Conservation (phyloP, 2,888 invertebrate genomes). For the Glaucopsyche alexis region DNA sequence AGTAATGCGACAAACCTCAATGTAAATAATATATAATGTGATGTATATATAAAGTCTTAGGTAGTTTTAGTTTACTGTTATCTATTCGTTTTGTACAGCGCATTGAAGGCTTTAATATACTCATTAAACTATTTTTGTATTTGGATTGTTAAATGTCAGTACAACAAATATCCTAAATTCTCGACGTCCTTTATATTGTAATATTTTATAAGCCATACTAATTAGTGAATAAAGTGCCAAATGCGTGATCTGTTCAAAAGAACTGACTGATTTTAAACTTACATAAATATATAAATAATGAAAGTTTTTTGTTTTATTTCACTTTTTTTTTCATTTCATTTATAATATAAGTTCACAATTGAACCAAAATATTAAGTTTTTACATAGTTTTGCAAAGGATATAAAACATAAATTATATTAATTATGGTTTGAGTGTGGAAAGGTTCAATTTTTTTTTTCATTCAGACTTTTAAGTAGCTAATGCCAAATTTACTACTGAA, state of each 20-base stretch:
- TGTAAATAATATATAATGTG: conserved; percentile 46
- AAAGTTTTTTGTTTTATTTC: conserved; percentile 37
- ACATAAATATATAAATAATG: conserved; percentile 53
- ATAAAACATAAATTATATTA: too few relatives aligned
- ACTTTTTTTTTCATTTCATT: neutral
- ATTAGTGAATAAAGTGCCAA: conserved; percentile 76
- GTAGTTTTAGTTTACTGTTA: conserved; percentile 34
- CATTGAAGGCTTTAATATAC: conserved; percentile 34
- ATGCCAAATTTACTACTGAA: too few relatives aligned
- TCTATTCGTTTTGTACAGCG: conserved; percentile 38
- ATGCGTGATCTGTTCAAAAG: conserved; percentile 73
- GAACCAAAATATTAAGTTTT: too few relatives aligned
- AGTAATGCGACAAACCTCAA: conserved; percentile 46
- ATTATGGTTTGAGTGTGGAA: too few relatives aligned
- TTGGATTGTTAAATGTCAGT: conserved; percentile 17
- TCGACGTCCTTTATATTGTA: neutral
- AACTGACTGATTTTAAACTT: conserved; percentile 69
- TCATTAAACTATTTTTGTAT: conserved; percentile 32
- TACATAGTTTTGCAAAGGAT: too few relatives aligned
- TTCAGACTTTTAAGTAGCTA: too few relatives aligned
- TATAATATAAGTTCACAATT: too few relatives aligned
- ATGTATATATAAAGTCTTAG: conserved; percentile 39
- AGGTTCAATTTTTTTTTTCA: too few relatives aligned
- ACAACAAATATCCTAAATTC: conserved; percentile 9
- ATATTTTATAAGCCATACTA: conserved; percentile 62